Conservation (phyloP, 2,888 invertebrate species). For the Zaprionus bogoriensis region DNA sequence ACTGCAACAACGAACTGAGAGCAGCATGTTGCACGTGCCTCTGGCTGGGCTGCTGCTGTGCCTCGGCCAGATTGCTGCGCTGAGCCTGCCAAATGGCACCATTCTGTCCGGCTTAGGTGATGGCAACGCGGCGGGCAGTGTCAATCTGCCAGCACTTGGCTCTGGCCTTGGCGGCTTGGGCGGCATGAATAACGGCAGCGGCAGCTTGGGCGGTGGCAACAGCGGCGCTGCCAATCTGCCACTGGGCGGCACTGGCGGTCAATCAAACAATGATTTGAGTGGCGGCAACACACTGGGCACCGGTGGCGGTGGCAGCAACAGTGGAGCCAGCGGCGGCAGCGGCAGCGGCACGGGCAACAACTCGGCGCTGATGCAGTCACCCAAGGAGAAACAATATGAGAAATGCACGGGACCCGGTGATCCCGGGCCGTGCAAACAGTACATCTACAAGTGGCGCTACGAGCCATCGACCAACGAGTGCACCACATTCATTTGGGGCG, state of each 20-base stretch:
- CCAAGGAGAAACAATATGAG: conserved; percentile 81
- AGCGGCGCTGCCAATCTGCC: neutral
- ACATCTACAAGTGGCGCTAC: conserved; percentile 88
- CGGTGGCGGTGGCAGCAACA: neutral
- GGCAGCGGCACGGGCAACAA: conserved; percentile 43
- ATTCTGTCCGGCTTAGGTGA: conserved; percentile 43
- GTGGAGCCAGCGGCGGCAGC: conserved; percentile 24
- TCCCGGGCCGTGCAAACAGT: conserved; percentile 86
- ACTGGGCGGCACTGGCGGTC: conserved; percentile 30
- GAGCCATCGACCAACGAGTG: conserved; percentile 85
- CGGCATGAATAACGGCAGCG: conserved; percentile 40
- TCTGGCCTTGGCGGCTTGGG: conserved; percentile 25
- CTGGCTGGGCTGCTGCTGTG: conserved; percentile 10
- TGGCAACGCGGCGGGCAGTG: conserved; percentile 36
- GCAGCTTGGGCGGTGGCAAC: conserved; percentile 30
- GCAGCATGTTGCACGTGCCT: conserved; percentile 14
- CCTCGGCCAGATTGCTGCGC: conserved; percentile 12
- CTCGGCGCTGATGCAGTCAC: conserved; percentile 63
- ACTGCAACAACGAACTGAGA: neutral
- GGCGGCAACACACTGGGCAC: conserved; percentile 27
- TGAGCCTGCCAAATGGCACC: conserved; percentile 49
- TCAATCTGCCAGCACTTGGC: conserved; percentile 46
- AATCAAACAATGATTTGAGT: conserved; percentile 28
- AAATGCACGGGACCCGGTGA: conserved; percentile 83
- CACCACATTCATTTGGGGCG: conserved; percentile 87